Base-by-base conservation (phyloP, 2,797 vertebrate genomes). In the Australoheros facetus region DNA sequence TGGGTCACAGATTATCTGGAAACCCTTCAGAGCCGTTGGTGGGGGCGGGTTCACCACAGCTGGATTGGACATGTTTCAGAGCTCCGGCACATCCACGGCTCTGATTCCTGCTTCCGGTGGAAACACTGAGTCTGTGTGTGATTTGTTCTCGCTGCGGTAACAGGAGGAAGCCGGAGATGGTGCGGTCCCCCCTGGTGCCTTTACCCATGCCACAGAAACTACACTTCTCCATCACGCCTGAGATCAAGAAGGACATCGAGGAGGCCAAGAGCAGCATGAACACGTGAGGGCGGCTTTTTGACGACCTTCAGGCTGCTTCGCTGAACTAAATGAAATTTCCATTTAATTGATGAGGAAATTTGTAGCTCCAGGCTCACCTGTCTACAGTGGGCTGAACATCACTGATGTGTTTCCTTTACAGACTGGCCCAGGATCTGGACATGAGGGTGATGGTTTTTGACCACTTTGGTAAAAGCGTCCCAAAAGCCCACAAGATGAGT, bases 381-480 rank as follows among this genome's bases (percentile, higher is more conserved):
- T 5, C 30, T 30, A 6, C 30, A 30, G 30, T 34, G 32, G 32
- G 32, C 32, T 30, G 30, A 32, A 5, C 6, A 6, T 34, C 34
- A 9, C 34, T 34, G 7, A 34, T 7, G 7, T 7, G 34, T 37
- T 53, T 51, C 55, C 14, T 21, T 66, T 53, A 16, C 87, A 99
- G 97, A 85, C 92, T 98, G 96, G 96, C 97, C 0, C 94, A 96
- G 60, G 96, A 98, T 79, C 75, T 98, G 91, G 97, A 98, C 75
- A 51, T 98, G 73, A 96, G 82, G 13, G 92, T 96, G 62, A 70
- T 83, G 7, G 92, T 97, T 5, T 99, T 98, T 64, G 90, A 95
- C 11, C 95, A 96, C 2, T 99, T 98, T 89, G 98, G 98, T 9
- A 99, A 98, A 86, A 93, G 95, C n/a, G 92, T 97, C 53, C 96